phyloP scores from a whole-genome alignment of 2,888 invertebrate species.

The Schrankia costaestrigalis region DNA sequence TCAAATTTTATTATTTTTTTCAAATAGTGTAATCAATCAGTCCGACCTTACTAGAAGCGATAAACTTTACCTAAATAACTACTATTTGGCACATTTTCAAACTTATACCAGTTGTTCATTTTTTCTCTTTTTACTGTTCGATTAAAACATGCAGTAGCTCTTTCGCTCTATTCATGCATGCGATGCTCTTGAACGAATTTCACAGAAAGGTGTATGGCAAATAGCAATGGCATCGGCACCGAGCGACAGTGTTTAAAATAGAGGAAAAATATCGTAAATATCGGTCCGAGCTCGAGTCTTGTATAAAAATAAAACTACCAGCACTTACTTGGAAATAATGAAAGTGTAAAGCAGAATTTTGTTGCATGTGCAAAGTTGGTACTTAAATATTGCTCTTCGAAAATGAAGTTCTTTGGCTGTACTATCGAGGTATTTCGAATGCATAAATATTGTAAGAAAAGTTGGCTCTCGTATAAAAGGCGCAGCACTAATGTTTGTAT shows the following conservation, averaged over 20 bases:
- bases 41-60: conserved; percentile 31
- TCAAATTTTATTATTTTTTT: no score
- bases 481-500: conserved; percentile 61
- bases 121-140: conserved; percentile 43
- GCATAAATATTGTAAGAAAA: conserved; percentile 38
- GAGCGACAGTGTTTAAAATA: conserved; percentile 28
- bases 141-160: conserved; percentile 49
- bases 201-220: conserved; percentile 39
- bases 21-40: conserved; percentile 43
- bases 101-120: conserved; percentile 38
- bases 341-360: conserved; percentile 29
- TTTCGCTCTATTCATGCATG: conserved; percentile 39
- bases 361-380: conserved; percentile 8
- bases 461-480: conserved; percentile 44
- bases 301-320: conserved; percentile 21
- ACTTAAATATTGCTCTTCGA: conserved; percentile 15
- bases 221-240: conserved; percentile 24
- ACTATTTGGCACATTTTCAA: conserved; percentile 63
- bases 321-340: conserved; percentile 25
- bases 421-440: conserved; percentile 29
- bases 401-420: conserved; percentile 34
- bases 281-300: conserved; percentile 12
- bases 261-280: conserved; percentile 31
- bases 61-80: conserved; percentile 55
- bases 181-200: conserved; percentile 41